Evolutionary conservation across 1,140 invertebrate species (phyloP).

Genomic region (Leptinotarsa lineolata): DNA sequence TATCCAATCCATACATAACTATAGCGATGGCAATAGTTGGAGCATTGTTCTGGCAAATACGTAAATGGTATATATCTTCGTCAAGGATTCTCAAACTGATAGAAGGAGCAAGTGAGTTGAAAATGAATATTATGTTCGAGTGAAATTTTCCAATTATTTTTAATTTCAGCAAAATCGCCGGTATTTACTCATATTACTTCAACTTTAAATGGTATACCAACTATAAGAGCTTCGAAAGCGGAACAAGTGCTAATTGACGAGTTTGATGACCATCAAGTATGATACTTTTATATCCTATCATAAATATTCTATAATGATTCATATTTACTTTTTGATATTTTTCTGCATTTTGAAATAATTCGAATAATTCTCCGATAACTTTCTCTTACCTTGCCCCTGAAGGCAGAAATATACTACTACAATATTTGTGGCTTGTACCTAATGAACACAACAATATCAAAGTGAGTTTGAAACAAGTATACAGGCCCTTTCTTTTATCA

Average conservation of each 20-base stretch:
- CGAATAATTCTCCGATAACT: neutral
- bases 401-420: neutral
- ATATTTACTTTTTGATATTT: neutral
- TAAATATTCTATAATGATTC: neutral
- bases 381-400: neutral
- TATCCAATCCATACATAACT: conserved; percentile 74
- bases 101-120: conserved; percentile 58
- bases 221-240: conserved; percentile 54
- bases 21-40: conserved; percentile 63
- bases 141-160: neutral
- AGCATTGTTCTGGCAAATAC: conserved; percentile 59
- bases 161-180: conserved; percentile 66
- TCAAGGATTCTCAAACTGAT: conserved; percentile 64
- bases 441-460: too few relatives aligned
- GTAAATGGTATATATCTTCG: conserved; percentile 65
- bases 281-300: neutral
- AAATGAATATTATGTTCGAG: conserved; percentile 12
- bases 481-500: too few relatives aligned
- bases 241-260: conserved; percentile 51
- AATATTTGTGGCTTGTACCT: neutral
- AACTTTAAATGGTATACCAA: conserved; percentile 51
- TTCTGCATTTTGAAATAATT: neutral
- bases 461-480: too few relatives aligned
- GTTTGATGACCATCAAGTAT: conserved; percentile 55
- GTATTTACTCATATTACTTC: conserved; percentile 75